A percentile compares a stretch with the other conserved stretches of the same genome.
Evolutionary conservation across 2,113 vertebrate genomes (phyloP).

Genomic region (Tetrao urogallus): DNA sequence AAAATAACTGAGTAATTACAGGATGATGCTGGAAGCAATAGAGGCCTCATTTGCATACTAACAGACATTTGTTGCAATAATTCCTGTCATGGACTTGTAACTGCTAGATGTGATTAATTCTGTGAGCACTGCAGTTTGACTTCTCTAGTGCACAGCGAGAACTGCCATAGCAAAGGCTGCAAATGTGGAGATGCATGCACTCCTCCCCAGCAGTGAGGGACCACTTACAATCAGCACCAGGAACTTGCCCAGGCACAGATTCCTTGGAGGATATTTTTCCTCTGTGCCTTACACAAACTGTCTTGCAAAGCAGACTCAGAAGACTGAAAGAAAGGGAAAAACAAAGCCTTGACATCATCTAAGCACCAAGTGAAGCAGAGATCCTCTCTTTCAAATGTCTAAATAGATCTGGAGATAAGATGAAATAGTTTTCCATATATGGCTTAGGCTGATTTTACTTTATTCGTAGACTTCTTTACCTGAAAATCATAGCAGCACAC

Average conservation of each 20-base stretch:
- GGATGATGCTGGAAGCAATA: conserved; percentile 58
- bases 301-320: not conserved
- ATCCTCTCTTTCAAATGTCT: not conserved
- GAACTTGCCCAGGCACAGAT: not conserved
- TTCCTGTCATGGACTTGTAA: conserved; percentile 65
- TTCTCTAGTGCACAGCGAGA: conserved; percentile 37
- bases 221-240: not conserved
- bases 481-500: not conserved
- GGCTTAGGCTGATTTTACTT: not conserved
- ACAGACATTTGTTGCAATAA: conserved; percentile 73
- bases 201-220: not conserved
- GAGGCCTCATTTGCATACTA: conserved; percentile 73
- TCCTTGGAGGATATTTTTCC: not conserved
- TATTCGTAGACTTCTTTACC: not conserved
- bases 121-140: conserved; percentile 14
- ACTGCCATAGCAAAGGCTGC: not conserved
- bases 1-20: conserved; percentile 77
- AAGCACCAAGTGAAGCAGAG: not conserved
- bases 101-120: conserved; percentile 72
- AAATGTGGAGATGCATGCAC: not conserved
- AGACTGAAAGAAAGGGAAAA: not conserved
- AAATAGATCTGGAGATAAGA: not conserved
- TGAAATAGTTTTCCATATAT: not conserved
- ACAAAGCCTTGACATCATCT: not conserved
- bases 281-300: not conserved